phyloP scores from a whole-genome alignment of 2,888 invertebrate genomes.

The Torymus auratus region DNA sequence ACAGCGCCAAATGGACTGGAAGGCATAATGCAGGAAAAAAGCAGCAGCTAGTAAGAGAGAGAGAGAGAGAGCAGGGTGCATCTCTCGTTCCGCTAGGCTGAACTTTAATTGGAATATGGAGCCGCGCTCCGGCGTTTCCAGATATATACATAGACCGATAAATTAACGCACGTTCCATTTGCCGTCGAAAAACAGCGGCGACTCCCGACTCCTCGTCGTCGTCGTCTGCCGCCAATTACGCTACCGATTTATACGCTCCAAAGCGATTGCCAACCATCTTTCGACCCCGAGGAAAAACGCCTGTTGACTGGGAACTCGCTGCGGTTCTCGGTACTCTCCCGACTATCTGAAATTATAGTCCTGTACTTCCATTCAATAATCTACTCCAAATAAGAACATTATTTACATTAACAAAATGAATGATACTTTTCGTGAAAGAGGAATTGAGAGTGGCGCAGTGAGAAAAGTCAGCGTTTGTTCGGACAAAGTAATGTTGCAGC shows the following conservation, averaged over 20 bases:
- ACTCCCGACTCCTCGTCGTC: conserved; percentile 52
- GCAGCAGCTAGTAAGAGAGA: conserved; percentile 62
- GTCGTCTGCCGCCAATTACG: conserved; percentile 62
- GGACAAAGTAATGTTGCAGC: background rate
- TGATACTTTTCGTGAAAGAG: no score
- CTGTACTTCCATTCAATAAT: no score
- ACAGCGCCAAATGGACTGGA: conserved; percentile 76
- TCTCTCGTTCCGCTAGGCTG: conserved; percentile 72
- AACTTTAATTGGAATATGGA: conserved; percentile 77
- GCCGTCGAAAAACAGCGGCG: conserved; percentile 67
- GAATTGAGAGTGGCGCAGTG: background rate
- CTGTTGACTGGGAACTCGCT: conserved; percentile 8
- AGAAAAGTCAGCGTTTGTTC: conserved; percentile 7
- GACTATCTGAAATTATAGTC: no score
- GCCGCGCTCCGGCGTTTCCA: conserved; percentile 73
- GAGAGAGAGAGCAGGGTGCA: conserved; percentile 59
- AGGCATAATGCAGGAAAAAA: conserved; percentile 71
- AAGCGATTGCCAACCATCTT: conserved; percentile 51
- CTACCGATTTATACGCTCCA: conserved; percentile 38
- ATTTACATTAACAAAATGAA: no score
- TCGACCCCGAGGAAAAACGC: background rate
- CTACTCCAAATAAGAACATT: no score
- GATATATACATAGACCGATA: conserved; percentile 70
- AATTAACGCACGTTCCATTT: conserved; percentile 75
- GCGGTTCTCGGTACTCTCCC: no score